Base-by-base conservation (phyloP, 2,113 vertebrate genomes). In the Dipodomys stephensi region DNA sequence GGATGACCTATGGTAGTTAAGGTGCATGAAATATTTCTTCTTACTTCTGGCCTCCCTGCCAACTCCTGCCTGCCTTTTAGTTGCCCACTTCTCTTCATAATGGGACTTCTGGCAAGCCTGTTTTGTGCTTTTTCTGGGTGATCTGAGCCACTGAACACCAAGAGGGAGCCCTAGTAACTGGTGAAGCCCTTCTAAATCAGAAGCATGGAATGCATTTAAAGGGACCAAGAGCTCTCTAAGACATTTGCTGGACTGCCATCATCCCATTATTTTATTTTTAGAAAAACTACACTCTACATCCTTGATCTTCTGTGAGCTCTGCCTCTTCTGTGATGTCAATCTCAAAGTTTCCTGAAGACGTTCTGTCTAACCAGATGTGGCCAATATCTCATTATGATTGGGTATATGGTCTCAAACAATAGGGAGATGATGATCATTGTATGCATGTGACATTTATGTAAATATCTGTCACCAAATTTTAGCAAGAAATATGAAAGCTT, bases 201-300 rank as follows among this genome's bases (percentile, higher is more conserved):
- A 67, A 83, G 44, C 62, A 30, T 80, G 81, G 2, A 91, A 88
- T 72, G 35, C n/a, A 44, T 71, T 76, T 18, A 69, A 95, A 91
- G 53, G 39, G 30, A 74, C 44, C 0, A 1, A 6, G 5, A 67
- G 18, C 49, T 84, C 74, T 57, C n/a, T 1, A 96, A 96, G 83
- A 86, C 83, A 94, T 95, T 97, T 96, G 93, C 80, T 92, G 80
- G 94, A 98, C 98, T 97, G 85, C 97, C 98, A 97, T 97, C 94
- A 96, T 89, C 88, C 88, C 96, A 97, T 98, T 96, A 97, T 96
- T 99, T 98, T 94, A 97, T 97, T 88, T 97, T 98, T 96, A 97
- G 97, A 98, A 98, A 98, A 98, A 96, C 92, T 97, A 86, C 94
- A 89, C 92, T 74, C 46, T 83, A 46, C 94, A 74, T 95, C 95